Evolutionary conservation across 2,113 vertebrate genomes (phyloP).

Genomic region (Aepyceros melampus): DNA sequence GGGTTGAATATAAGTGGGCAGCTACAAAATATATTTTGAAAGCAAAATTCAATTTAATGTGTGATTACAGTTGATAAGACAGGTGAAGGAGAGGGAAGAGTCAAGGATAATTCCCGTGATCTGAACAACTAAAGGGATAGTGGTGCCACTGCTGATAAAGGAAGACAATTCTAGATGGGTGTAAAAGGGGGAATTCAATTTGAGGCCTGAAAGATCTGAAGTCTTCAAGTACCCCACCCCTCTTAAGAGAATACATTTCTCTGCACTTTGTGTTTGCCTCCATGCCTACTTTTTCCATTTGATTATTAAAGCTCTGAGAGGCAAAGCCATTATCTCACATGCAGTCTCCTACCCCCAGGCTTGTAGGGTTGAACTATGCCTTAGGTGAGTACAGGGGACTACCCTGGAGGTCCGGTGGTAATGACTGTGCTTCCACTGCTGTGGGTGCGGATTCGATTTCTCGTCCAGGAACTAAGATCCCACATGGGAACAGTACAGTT

Average conservation of each 20-base stretch:
- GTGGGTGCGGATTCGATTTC: neutral
- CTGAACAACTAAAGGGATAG: neutral
- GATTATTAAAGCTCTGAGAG: neutral
- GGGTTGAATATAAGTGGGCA: neutral
- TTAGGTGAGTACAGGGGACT: neutral
- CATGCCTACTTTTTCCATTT: neutral
- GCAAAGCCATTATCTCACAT: neutral
- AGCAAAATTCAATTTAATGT: constrained; percentile 19
- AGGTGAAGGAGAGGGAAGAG: neutral
- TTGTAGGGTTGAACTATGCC: neutral
- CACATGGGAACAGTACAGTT: neutral
- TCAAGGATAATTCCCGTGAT: constrained; percentile 1
- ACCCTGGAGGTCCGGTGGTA: neutral
- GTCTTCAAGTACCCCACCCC: neutral
- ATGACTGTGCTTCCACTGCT: neutral
- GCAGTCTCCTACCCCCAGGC: neutral
- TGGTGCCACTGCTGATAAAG: neutral
- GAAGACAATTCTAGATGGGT: neutral
- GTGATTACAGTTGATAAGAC: neutral
- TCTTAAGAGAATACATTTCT: neutral
- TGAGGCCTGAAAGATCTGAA: neutral
- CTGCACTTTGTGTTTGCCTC: neutral
- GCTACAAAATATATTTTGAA: neutral
- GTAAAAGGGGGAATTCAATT: neutral
- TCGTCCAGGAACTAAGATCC: neutral